Conservation (phyloP, 2,888 invertebrate species). For the Eilema griseolum region DNA sequence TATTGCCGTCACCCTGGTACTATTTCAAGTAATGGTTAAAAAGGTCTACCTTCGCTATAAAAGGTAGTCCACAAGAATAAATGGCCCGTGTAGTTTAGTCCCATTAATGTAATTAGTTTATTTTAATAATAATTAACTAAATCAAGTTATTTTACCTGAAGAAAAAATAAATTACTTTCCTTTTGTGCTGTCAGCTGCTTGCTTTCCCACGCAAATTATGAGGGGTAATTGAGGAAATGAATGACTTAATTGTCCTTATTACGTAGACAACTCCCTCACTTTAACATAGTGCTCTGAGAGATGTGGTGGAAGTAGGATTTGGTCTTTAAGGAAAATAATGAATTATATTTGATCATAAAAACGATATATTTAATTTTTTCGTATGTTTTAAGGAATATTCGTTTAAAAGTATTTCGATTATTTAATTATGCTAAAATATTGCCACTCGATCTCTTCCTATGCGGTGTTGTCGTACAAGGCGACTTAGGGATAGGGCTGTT, state of each 20-base stretch:
- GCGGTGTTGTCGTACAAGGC: no score
- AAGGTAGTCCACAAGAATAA: background rate
- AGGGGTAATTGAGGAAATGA: conserved; percentile 48
- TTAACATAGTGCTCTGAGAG: conserved; percentile 14
- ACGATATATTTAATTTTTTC: background rate
- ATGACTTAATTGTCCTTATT: conserved; percentile 39
- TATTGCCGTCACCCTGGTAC: no score
- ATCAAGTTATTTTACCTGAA: conserved; percentile 4
- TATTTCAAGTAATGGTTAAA: no score
- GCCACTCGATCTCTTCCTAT: no score
- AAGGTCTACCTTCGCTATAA: no score
- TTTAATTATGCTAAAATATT: background rate
- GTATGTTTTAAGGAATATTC: background rate
- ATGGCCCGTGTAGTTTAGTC: background rate
- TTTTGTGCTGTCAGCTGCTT: conserved; percentile 39
- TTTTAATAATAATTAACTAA: background rate
- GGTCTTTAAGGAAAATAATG: background rate
- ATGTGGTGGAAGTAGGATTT: background rate
- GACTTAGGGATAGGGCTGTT: no score
- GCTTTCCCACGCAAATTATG: conserved; percentile 43
- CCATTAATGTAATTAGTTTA: background rate
- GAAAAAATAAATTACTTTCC: conserved; percentile 42
- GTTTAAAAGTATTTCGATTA: background rate
- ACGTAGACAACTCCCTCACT: conserved; percentile 18
- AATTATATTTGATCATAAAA: background rate